Evolutionary conservation across 2,113 vertebrate species (phyloP).

Genomic region (Clarias macrocephalus): DNA sequence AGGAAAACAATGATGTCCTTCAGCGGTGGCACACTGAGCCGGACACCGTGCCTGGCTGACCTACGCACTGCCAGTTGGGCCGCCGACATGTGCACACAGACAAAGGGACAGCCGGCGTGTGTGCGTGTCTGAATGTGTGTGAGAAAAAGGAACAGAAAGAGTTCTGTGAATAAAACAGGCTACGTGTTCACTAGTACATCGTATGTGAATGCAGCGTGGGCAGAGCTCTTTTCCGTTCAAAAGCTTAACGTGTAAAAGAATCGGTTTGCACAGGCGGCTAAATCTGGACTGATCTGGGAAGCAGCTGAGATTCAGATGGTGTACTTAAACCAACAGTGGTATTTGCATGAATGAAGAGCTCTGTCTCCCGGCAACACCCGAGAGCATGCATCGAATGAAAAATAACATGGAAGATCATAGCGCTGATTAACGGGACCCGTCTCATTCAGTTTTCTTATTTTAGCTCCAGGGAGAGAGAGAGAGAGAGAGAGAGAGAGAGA

Average conservation of each 20-base stretch:
- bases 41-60: constrained; percentile 46
- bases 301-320: constrained; percentile 1
- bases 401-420: constrained; percentile 27
- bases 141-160: neutral
- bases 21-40: constrained; percentile 5
- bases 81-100: constrained; percentile 27
- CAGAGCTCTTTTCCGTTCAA: neutral
- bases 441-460: constrained; percentile 37
- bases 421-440: constrained; percentile 39
- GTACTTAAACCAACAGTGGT: constrained; percentile 3
- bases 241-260: neutral
- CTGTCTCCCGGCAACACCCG: constrained; percentile 27
- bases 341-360: constrained; percentile 39
- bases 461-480: constrained; percentile 48
- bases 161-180: constrained; percentile 1
- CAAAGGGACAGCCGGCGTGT: constrained; percentile 7
- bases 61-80: constrained; percentile 39
- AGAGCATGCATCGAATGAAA: neutral
- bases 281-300: constrained; percentile 17
- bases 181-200: neutral
- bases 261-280: constrained; percentile 6
- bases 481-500: constrained; percentile 42
- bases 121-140: constrained; percentile 16
- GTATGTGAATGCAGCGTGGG: neutral
- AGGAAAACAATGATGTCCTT: constrained; percentile 49